Evolutionary conservation across 2,797 vertebrate genomes (phyloP).

Genomic region (Galago senegalensis): DNA sequence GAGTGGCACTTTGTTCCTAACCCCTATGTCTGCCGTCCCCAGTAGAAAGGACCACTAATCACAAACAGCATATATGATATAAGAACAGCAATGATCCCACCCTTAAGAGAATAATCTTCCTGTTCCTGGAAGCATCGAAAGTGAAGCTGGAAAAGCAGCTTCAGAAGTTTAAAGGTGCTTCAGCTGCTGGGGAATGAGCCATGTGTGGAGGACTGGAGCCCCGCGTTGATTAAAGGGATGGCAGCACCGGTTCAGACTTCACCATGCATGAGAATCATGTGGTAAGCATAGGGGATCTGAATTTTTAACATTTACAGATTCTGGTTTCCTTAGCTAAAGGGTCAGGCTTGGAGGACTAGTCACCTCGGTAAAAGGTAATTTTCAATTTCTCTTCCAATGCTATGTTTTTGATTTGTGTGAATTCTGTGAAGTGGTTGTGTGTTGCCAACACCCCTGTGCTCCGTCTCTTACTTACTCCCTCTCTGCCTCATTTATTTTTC

Average conservation of each 20-base stretch:
- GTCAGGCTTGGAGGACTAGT: not conserved
- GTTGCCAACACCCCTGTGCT: not conserved
- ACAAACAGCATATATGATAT: not conserved
- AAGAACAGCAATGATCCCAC: not conserved
- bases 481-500: not conserved
- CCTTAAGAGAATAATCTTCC: not conserved
- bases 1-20: rapidly evolving
- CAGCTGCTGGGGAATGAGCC: not conserved
- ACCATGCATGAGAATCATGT: not conserved
- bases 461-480: rapidly evolving
- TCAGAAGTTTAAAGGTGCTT: not conserved
- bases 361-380: not conserved
- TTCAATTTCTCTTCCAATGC: not conserved
- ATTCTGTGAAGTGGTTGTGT: not conserved
- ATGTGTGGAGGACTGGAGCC: not conserved
- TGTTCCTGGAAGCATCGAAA: not conserved
- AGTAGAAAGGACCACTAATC: not conserved
- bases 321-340: not conserved
- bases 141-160: not conserved
- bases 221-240: not conserved
- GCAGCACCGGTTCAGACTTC: not conserved
- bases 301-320: not conserved
- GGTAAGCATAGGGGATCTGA: not conserved
- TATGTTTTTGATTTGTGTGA: not conserved
- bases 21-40: rapidly evolving